Conservation (phyloP, 2,797 vertebrate genomes). For the Helicolenus hilgendorfi region DNA sequence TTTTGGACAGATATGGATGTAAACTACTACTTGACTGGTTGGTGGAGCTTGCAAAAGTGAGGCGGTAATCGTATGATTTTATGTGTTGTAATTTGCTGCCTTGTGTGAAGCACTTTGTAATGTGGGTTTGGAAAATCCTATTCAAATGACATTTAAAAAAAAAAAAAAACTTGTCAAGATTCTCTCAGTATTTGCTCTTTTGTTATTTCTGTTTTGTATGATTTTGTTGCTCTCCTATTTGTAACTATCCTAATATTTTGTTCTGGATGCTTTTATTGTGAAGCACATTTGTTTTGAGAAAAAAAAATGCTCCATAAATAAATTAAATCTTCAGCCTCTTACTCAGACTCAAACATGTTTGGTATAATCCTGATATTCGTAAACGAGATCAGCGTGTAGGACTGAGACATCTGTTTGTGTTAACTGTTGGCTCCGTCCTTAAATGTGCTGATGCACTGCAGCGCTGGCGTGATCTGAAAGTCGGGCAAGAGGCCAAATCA, state of each 20-base stretch:
- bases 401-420: constrained; percentile 44
- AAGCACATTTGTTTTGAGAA: background rate
- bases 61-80: no score
- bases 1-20: no score
- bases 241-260: background rate
- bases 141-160: background rate
- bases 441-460: constrained; percentile 55
- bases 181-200: background rate
- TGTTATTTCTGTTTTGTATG: background rate
- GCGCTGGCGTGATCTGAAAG: constrained; percentile 50
- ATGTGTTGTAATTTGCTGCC: no score
- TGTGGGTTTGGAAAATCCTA: background rate
- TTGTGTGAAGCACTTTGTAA: background rate
- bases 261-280: background rate
- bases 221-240: no score
- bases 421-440: constrained; percentile 47
- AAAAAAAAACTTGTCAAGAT: background rate
- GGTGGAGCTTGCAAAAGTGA: no score
- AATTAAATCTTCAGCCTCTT: constrained; percentile 2
- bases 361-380: constrained; percentile 26
- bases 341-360: constrained; percentile 13
- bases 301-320: background rate
- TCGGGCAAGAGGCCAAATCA: constrained; percentile 64
- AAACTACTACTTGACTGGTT: no score
- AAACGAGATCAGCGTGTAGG: constrained; percentile 33